Conservation (phyloP, 2,888 invertebrate genomes). For the Hyposoter dolosus region DNA sequence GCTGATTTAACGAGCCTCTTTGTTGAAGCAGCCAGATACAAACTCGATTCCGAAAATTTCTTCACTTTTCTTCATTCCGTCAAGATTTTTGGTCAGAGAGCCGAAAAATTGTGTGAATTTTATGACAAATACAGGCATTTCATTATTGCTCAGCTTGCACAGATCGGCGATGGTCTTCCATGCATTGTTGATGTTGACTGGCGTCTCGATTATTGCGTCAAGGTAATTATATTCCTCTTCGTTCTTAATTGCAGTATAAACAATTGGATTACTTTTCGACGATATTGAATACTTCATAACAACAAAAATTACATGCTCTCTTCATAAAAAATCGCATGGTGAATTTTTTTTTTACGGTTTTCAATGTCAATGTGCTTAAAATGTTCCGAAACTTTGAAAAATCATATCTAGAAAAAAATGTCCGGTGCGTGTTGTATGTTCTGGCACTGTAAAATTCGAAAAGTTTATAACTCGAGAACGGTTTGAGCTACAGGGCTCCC, state of each 20-base stretch:
- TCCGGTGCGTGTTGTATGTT: too few relatives aligned
- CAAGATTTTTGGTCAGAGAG: slow-evolving; percentile 73
- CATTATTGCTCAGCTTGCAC: slow-evolving; percentile 77
- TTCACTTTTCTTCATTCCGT: slow-evolving; percentile 72
- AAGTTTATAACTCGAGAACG: too few relatives aligned
- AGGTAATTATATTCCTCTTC: slow-evolving; percentile 75
- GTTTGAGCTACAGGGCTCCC: too few relatives aligned
- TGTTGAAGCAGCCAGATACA: slow-evolving; percentile 79
- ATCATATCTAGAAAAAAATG: too few relatives aligned
- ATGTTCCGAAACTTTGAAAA: too few relatives aligned
- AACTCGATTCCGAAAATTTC: slow-evolving; percentile 77
- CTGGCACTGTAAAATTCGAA: too few relatives aligned
- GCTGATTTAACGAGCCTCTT: slow-evolving; percentile 78
- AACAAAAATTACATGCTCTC: too few relatives aligned
- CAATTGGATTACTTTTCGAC: background rate
- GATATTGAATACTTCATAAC: too few relatives aligned
- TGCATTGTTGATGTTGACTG: slow-evolving; percentile 83
- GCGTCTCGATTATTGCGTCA: slow-evolving; percentile 82
- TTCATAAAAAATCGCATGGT: too few relatives aligned
- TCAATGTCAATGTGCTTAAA: background rate
- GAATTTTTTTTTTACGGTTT: too few relatives aligned
- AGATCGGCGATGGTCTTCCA: slow-evolving; percentile 78
- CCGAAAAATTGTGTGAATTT: slow-evolving; percentile 76
- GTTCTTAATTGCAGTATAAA: background rate
- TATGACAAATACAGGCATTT: slow-evolving; percentile 75